phyloP scores from a whole-genome alignment of 2,113 vertebrate genomes.

The Eublepharis macularius region DNA sequence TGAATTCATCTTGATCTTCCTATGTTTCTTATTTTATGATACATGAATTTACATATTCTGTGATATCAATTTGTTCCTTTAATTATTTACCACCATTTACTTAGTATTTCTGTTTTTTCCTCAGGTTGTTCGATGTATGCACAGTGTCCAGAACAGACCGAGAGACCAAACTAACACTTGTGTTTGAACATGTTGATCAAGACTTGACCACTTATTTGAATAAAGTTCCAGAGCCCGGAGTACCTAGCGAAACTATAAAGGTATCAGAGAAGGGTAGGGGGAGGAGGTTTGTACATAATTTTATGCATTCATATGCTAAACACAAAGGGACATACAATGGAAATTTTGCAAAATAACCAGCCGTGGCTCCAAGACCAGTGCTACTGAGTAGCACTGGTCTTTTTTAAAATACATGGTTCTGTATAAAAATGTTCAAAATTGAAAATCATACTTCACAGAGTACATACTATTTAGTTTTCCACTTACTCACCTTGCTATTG shows the following conservation, averaged over 20 bases:
- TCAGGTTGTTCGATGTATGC: slow-evolving; percentile 96
- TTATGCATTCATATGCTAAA: slow-evolving; percentile 19
- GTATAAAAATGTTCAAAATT: slow-evolving; percentile 25
- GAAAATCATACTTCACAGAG: neutral
- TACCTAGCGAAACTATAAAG: slow-evolving; percentile 97
- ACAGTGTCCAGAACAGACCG: slow-evolving; percentile 96
- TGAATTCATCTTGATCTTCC: neutral
- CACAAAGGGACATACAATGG: neutral
- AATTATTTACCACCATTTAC: slow-evolving; percentile 38
- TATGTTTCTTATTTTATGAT: neutral
- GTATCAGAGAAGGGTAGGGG: slow-evolving; percentile 70
- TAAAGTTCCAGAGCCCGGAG: slow-evolving; percentile 96
- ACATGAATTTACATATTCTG: neutral
- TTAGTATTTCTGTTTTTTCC: slow-evolving; percentile 48
- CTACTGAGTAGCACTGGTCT: neutral
- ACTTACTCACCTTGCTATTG: neutral
- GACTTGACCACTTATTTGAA: slow-evolving; percentile 98
- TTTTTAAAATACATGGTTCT: neutral
- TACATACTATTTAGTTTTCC: no score
- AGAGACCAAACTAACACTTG: slow-evolving; percentile 96
- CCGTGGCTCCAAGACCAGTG: neutral
- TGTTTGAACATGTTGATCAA: slow-evolving; percentile 99
- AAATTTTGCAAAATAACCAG: neutral
- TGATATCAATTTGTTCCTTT: neutral
- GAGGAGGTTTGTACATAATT: slow-evolving; percentile 25